Base-by-base conservation (phyloP, 2,113 vertebrate genomes). In the Cebidichthys violaceus region DNA sequence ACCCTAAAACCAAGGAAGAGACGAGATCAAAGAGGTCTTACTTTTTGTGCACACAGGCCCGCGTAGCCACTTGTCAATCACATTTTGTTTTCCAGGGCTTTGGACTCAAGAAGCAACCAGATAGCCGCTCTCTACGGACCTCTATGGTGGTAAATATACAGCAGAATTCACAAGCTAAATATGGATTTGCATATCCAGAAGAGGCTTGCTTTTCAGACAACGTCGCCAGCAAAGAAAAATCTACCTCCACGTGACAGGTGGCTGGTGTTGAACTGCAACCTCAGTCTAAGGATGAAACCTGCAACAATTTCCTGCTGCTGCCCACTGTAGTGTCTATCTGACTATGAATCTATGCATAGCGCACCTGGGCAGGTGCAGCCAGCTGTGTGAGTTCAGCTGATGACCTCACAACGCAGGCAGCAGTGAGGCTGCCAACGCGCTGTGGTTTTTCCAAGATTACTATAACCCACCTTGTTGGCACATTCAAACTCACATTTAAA, bases 11-110 rank as follows among this genome's bases (percentile, higher is more conserved):
- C 76, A 50, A 84, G 64, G 22, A 86, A 2, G 24, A 86, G 69
- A 68, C 15, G 0, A 81, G 67, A 90, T 93, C 88, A 93, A 91
- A 90, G 90, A 52, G 29, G 66, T 39, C 70, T 33, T 61, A 62
- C 64, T 70, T 81, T 81, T 70, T 77, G 68, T 75, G 73, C 2
- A 79, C 77, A 73, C 71, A 77, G 89, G 79, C 43, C 77, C 84
- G 17, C 65, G 71, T 83, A 33, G 50, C 66, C 59, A 43, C 81
- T 79, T 82, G 61, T 77, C 41, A 57, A 24, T 31, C 45, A 14
- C 35, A 60, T 20, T 29, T 59, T 66, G n/a, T n/a, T 54, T 31
- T 54, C 35, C 20, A 39, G n/a, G 22, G 54, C 14, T 54, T 59
- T 64, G 52, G 9, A 35, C 88, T 79, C 54, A 61, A 24, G 20